These are phyloP conservation scores for Spisula solida DNA, from an alignment of 2,888 invertebrate species.

Conservation along the genomic window DNA sequence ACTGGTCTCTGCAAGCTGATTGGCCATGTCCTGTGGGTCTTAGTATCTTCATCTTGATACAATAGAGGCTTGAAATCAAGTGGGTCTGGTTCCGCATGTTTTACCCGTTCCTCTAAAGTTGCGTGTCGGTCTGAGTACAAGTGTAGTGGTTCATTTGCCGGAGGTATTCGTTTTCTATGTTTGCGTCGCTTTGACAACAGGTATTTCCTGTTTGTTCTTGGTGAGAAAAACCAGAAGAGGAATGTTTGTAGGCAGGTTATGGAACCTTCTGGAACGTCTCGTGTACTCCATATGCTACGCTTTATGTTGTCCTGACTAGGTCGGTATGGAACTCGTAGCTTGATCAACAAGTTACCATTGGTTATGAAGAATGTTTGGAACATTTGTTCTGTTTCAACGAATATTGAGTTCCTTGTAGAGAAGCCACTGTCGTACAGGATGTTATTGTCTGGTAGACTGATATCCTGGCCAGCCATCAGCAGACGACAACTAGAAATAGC, in stretches of 20 bases:
- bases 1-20: slow-evolving; percentile 42
- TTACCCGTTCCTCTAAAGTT: slow-evolving; percentile 24
- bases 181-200: slow-evolving; percentile 47
- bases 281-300: slow-evolving; percentile 76
- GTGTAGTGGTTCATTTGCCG: slow-evolving; percentile 60
- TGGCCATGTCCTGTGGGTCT: slow-evolving; percentile 54
- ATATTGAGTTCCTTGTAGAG: slow-evolving; percentile 78
- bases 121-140: slow-evolving; percentile 52
- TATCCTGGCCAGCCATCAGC: slow-evolving; percentile 78
- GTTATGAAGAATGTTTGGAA: slow-evolving; percentile 76
- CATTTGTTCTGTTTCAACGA: slow-evolving; percentile 71
- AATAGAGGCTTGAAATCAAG: slow-evolving; percentile 23
- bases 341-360: slow-evolving; percentile 76
- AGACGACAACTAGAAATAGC: slow-evolving; percentile 75
- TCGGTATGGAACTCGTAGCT: slow-evolving; percentile 74
- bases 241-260: slow-evolving; percentile 81
- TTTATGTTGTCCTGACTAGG: slow-evolving; percentile 76
- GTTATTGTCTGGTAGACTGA: slow-evolving; percentile 68
- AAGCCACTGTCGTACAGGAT: slow-evolving; percentile 77
- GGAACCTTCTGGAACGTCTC: slow-evolving; percentile 78
- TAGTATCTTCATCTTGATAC: slow-evolving; percentile 36
- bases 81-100: slow-evolving; percentile 23
- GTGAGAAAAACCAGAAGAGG: slow-evolving; percentile 80
- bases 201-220: slow-evolving; percentile 64
- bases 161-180: slow-evolving; percentile 64